A percentile compares a stretch with the other conserved stretches of the same genome.
These are phyloP conservation scores for Argyra leucocephala DNA, from an alignment of 2,888 invertebrate species.

Conservation along the genomic window DNA sequence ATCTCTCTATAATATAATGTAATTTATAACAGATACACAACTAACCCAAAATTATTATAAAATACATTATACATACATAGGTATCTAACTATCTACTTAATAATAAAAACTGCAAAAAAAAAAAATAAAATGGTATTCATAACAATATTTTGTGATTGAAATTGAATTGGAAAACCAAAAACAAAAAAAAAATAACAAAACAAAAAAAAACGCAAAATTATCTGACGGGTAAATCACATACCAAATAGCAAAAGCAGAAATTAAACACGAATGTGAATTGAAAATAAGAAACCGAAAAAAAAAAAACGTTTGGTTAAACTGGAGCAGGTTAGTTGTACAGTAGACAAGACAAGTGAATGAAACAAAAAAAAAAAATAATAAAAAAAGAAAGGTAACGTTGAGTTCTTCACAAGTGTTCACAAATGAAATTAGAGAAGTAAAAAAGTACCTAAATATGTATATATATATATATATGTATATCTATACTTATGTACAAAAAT, in stretches of 20 bases:
- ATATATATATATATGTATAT: too few relatives aligned
- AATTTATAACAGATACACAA: too few relatives aligned
- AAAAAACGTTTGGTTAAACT: not conserved
- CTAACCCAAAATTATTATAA: too few relatives aligned
- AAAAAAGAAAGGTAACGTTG: not conserved
- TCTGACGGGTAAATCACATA: not conserved
- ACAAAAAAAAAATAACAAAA: not conserved
- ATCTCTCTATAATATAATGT: too few relatives aligned
- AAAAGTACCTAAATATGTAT: not conserved
- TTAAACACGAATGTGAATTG: too few relatives aligned
- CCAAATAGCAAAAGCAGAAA: not conserved
- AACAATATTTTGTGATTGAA: not conserved
- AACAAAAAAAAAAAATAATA: not conserved
- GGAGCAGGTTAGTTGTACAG: conserved; percentile 6
- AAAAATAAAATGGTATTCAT: too few relatives aligned
- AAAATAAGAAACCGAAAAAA: too few relatives aligned
- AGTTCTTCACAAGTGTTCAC: not conserved
- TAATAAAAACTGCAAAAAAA: too few relatives aligned
- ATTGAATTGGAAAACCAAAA: not conserved
- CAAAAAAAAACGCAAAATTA: too few relatives aligned
- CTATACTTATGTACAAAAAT: too few relatives aligned
- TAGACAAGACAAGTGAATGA: not conserved
- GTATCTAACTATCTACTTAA: too few relatives aligned
- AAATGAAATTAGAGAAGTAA: not conserved
- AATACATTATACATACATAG: too few relatives aligned